These are phyloP conservation scores for Pseudococcus jackbeardsleyi DNA, from an alignment of 2,888 invertebrate genomes.

Conservation along the genomic window DNA sequence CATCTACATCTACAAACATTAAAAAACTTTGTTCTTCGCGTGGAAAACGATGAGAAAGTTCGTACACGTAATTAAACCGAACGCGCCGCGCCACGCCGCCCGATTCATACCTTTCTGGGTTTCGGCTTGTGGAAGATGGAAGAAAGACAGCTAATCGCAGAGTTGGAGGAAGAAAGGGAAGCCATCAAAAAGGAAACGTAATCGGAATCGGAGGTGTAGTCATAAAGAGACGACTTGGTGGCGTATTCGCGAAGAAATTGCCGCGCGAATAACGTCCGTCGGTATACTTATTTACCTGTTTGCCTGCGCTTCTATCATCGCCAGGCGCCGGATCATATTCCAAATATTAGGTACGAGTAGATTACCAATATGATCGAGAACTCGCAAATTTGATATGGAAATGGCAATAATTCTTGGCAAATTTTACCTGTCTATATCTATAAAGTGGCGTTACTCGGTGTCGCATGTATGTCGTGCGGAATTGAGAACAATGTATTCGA, in stretches of 20 bases:
- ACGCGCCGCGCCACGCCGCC: background rate
- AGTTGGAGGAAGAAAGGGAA: background rate
- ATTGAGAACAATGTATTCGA: background rate
- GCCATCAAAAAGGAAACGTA: background rate
- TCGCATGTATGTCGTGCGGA: no score
- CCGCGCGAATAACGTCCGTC: background rate
- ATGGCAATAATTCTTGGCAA: background rate
- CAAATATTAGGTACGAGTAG: background rate
- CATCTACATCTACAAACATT: background rate
- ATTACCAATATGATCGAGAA: background rate
- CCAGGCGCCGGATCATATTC: no score
- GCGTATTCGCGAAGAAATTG: background rate
- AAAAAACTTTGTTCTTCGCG: slow-evolving; percentile 32
- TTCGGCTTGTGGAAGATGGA: background rate
- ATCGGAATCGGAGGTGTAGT: background rate
- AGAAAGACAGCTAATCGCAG: background rate
- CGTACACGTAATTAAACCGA: slow-evolving; percentile 17
- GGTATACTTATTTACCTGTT: no score
- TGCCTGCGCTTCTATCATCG: no score
- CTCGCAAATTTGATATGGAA: background rate
- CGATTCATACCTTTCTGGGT: background rate
- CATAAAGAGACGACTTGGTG: background rate
- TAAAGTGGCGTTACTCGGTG: no score
- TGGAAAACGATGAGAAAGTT: slow-evolving; percentile 37
- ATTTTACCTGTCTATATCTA: no score